A percentile compares a stretch with the other conserved stretches of the same genome.
Evolutionary conservation across 2,113 vertebrate species (phyloP).

Genomic region (Xenopus laevis): DNA sequence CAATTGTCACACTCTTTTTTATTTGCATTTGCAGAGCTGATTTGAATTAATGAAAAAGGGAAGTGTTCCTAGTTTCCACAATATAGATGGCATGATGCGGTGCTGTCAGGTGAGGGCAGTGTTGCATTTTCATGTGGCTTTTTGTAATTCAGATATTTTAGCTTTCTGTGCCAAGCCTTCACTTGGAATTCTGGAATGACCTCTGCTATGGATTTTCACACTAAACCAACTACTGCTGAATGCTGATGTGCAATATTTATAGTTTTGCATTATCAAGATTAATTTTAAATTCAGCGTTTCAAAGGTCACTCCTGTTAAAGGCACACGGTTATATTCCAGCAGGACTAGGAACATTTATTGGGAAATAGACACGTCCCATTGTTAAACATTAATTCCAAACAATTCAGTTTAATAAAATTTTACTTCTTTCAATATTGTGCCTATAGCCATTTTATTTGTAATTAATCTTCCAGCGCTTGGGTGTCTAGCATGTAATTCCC

Average conservation of each 20-base stretch:
- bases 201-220: slow-evolving; percentile 35
- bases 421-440: not conserved
- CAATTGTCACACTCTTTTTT: not conserved
- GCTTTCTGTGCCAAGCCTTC: slow-evolving; percentile 3
- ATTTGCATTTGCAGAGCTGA: not conserved
- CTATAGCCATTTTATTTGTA: not conserved
- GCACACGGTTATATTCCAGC: not conserved
- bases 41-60: not conserved
- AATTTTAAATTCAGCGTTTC: slow-evolving; percentile 18
- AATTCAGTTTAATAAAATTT: not conserved
- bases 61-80: not conserved
- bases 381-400: not conserved
- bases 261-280: slow-evolving; percentile 27
- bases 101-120: slow-evolving; percentile 24
- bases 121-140: slow-evolving; percentile 2
- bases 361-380: not conserved
- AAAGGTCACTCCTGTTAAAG: slow-evolving; percentile 11
- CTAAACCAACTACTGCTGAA: slow-evolving; percentile 9
- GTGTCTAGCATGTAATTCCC: too few species aligned
- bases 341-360: not conserved
- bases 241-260: slow-evolving; percentile 34
- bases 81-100: not conserved
- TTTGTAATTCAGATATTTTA: not conserved
- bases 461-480: not conserved
- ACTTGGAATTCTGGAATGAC: slow-evolving; percentile 26